Conservation (phyloP, 2,797 vertebrate genomes). For the Clangula hyemalis region DNA sequence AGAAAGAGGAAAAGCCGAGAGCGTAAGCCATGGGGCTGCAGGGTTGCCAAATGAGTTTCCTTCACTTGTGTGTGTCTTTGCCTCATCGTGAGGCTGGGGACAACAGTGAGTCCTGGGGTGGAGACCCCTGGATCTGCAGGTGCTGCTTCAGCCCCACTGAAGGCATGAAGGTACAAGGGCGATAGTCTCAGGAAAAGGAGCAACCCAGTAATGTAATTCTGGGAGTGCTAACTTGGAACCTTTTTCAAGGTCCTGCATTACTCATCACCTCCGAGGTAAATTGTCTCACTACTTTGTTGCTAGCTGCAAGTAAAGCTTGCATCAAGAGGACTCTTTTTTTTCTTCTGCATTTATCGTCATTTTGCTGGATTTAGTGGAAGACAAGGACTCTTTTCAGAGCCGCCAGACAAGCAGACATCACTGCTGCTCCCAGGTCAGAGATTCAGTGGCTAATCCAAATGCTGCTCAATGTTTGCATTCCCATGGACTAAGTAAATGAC, state of each 20-base stretch:
- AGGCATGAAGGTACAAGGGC: neutral
- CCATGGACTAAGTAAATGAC: constrained; percentile 53
- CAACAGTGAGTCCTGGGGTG: neutral
- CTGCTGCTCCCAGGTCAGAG: constrained; percentile 49
- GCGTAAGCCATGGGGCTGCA: fast-evolving
- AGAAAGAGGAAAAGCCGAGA: neutral
- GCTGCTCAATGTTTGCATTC: constrained; percentile 62
- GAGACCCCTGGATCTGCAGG: neutral
- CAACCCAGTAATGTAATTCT: neutral
- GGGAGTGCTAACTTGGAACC: neutral
- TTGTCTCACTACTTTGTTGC: neutral
- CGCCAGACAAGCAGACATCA: constrained; percentile 53
- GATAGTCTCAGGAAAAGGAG: neutral
- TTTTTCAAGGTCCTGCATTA: neutral
- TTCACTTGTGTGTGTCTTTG: neutral
- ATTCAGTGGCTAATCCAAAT: constrained; percentile 50
- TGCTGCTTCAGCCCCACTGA: neutral
- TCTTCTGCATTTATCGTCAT: constrained; percentile 19
- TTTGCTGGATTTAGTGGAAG: constrained; percentile 22
- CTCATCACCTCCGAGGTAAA: neutral
- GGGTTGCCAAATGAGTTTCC: neutral
- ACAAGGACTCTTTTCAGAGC: constrained; percentile 63
- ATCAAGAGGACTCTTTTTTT: neutral
- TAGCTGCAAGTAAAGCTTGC: neutral
- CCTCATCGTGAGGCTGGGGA: neutral